phyloP scores from a whole-genome alignment of 2,113 vertebrate genomes.

The Puma concolor region DNA sequence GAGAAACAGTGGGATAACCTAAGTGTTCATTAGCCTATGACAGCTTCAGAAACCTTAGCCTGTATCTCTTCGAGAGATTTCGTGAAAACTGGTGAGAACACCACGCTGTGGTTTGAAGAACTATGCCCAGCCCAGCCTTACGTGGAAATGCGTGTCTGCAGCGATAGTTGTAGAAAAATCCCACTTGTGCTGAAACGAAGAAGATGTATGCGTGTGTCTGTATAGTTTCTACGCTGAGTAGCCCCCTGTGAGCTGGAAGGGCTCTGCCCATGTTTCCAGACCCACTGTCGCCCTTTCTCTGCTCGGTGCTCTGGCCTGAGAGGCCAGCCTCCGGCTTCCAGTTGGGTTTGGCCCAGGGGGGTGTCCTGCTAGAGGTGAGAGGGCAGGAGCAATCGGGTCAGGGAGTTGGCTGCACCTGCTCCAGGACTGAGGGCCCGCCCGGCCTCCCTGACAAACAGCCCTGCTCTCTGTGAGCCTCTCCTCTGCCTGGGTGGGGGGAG shows the following conservation, averaged over 20 bases:
- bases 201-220: neutral
- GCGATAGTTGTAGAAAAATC: neutral
- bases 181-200: neutral
- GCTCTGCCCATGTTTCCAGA: neutral
- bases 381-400: fast-evolving
- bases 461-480: neutral
- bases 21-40: neutral
- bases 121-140: neutral
- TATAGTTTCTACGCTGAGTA: fast-evolving
- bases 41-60: too few species aligned
- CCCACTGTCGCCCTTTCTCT: fast-evolving
- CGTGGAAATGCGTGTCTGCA: neutral
- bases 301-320: too few species aligned
- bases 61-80: neutral
- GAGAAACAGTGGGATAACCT: neutral
- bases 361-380: neutral
- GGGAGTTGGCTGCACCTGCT: neutral
- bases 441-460: fast-evolving
- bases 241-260: too few species aligned
- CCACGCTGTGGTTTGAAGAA: neutral
- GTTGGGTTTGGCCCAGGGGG: neutral
- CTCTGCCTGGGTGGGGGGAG: neutral
- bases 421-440: neutral
- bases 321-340: neutral
- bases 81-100: neutral